A percentile compares a stretch with the other conserved stretches of the same genome.
Evolutionary conservation across 92 coral and sea anemone species (phyloP).

Genomic region (Porites cylindrica): DNA sequence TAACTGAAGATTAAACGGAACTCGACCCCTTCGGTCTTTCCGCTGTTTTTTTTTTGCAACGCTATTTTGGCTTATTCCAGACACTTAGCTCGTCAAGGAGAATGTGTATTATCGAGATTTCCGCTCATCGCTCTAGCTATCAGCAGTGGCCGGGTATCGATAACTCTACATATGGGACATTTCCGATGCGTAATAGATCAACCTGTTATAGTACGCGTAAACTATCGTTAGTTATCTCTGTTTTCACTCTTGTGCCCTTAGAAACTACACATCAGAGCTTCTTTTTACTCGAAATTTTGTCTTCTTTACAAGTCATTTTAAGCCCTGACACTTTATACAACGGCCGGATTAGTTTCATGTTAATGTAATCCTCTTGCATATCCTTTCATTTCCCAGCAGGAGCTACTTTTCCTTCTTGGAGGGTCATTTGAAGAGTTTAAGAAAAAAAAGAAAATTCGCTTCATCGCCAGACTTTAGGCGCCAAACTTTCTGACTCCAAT

Average conservation of each 20-base stretch:
- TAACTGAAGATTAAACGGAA: slow-evolving; percentile 39
- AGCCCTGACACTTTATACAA: slow-evolving; percentile 15
- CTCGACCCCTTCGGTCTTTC: slow-evolving; percentile 9
- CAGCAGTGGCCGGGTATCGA: slow-evolving; percentile 38
- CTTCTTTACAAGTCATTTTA: background rate
- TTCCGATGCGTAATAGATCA: slow-evolving; percentile 40
- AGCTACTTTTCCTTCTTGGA: slow-evolving; percentile 20
- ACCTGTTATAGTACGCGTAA: slow-evolving; percentile 15
- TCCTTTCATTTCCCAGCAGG: slow-evolving; percentile 6
- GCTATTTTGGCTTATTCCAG: slow-evolving; percentile 32
- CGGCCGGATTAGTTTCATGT: background rate
- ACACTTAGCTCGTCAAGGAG: slow-evolving; percentile 40
- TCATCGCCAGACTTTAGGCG: slow-evolving; percentile 40
- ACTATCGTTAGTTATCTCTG: background rate
- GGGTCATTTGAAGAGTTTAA: slow-evolving; percentile 20
- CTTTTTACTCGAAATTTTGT: background rate
- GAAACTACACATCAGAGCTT: slow-evolving; percentile 4
- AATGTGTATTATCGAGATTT: slow-evolving; percentile 21
- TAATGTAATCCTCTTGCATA: background rate
- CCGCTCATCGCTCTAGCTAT: slow-evolving; percentile 44
- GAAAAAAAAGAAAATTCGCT: slow-evolving; percentile 16
- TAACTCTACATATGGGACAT: slow-evolving; percentile 20
- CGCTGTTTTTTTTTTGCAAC: background rate
- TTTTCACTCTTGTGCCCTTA: background rate
- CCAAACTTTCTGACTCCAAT: background rate